Conservation (phyloP, 1,140 invertebrate species). For the Scaptodrosophila lebanonensis region DNA sequence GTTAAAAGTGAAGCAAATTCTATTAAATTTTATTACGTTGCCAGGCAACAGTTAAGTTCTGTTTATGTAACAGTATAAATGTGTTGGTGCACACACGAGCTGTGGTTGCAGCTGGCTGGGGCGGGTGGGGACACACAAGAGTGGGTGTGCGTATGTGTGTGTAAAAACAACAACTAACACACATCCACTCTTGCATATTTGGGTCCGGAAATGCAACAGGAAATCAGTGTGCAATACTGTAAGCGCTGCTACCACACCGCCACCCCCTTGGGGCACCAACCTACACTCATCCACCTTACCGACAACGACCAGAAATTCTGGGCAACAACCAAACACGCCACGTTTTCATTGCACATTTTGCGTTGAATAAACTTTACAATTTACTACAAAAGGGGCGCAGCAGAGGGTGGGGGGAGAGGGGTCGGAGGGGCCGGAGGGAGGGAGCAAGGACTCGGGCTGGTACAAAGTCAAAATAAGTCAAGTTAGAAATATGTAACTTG, state of each 20-base stretch:
- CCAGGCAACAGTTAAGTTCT: too few relatives aligned
- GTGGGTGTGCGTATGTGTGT: too few relatives aligned
- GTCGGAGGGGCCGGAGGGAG: not conserved
- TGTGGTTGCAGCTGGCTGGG: too few relatives aligned
- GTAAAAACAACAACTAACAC: not conserved
- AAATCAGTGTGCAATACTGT: slow-evolving; percentile 59
- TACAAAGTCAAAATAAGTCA: slow-evolving; percentile 67
- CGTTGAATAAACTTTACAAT: slow-evolving; percentile 66
- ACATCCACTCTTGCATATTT: not conserved
- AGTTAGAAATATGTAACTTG: slow-evolving; percentile 57
- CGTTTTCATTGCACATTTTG: slow-evolving; percentile 64
- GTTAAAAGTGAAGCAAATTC: slow-evolving; percentile 44
- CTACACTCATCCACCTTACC: not conserved
- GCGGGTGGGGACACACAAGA: too few relatives aligned
- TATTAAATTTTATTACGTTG: slow-evolving; percentile 52
- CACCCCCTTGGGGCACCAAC: too few relatives aligned
- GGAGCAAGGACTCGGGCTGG: too few relatives aligned
- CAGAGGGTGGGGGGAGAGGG: not conserved
- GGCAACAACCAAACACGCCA: slow-evolving; percentile 23
- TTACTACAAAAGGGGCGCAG: slow-evolving; percentile 24
- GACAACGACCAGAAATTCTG: not conserved
- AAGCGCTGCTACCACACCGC: slow-evolving; percentile 34
- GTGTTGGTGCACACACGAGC: too few relatives aligned
- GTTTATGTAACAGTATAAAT: too few relatives aligned
- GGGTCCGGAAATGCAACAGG: slow-evolving; percentile 57